Percentiles rank a stretch among this genome's conserved stretches.
These are phyloP conservation scores for Eremobia ochroleuca DNA, from an alignment of 2,888 invertebrate genomes.

Conservation along the genomic window DNA sequence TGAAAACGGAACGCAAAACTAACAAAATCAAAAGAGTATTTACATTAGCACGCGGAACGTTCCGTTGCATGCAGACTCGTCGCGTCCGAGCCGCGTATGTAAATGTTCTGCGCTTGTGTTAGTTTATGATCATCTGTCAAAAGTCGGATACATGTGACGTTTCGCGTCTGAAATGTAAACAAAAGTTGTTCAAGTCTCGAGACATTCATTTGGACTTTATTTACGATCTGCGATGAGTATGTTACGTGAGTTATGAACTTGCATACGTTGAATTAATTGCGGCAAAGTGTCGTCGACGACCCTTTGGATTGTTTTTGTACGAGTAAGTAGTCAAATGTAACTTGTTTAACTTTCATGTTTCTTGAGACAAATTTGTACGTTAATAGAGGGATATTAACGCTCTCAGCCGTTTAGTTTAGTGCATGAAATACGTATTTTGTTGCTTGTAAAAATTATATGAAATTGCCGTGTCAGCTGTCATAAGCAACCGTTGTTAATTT, in stretches of 20 bases:
- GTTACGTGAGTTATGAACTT: slow-evolving; percentile 88
- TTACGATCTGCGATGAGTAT: slow-evolving; percentile 82
- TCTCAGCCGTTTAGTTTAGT: slow-evolving; percentile 74
- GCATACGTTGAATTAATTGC: slow-evolving; percentile 87
- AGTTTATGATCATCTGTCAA: slow-evolving; percentile 89
- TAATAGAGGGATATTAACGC: slow-evolving; percentile 72
- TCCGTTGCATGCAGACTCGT: slow-evolving; percentile 68
- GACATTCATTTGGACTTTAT: slow-evolving; percentile 83
- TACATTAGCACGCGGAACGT: slow-evolving; percentile 72
- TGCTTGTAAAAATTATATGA: slow-evolving; percentile 67
- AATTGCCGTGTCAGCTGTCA: slow-evolving; percentile 55
- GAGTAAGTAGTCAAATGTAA: slow-evolving; percentile 85
- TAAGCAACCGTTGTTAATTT: slow-evolving; percentile 60
- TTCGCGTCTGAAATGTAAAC: slow-evolving; percentile 89
- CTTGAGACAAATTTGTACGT: slow-evolving; percentile 75
- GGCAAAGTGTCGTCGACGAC: slow-evolving; percentile 77
- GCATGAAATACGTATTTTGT: slow-evolving; percentile 71
- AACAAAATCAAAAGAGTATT: slow-evolving; percentile 79
- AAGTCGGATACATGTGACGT: slow-evolving; percentile 89
- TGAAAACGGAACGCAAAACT: slow-evolving; percentile 88
- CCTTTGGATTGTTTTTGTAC: slow-evolving; percentile 87
- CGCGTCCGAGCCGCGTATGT: slow-evolving; percentile 81
- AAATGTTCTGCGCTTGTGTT: slow-evolving; percentile 87
- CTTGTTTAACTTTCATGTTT: slow-evolving; percentile 75
- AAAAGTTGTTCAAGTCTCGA: slow-evolving; percentile 83